Evolutionary conservation across 2,888 invertebrate species (phyloP).

Genomic region (Ceramica pisi): DNA sequence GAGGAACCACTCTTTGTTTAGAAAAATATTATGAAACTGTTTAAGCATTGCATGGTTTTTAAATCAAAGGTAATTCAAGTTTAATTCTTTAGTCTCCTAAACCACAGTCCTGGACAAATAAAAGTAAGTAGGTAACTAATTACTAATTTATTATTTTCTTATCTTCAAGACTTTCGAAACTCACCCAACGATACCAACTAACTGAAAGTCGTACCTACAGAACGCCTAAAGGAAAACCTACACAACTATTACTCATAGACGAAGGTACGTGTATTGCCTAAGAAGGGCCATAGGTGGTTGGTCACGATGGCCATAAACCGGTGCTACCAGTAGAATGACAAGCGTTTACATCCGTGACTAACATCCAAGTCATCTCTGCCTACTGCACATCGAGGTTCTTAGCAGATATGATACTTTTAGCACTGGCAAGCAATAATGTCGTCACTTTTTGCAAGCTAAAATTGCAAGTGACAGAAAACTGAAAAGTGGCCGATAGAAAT

Average conservation of each 20-base stretch:
- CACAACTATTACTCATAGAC: constrained; percentile 12
- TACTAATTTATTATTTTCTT: neutral
- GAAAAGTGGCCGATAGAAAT: neutral
- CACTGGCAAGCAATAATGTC: neutral
- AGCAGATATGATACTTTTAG: neutral
- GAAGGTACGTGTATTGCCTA: constrained; percentile 20
- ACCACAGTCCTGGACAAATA: neutral
- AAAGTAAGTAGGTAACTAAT: neutral
- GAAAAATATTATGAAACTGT: neutral
- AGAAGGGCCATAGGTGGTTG: constrained; percentile 47
- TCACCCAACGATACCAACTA: neutral
- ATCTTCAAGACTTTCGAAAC: neutral
- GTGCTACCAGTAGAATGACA: constrained; percentile 34
- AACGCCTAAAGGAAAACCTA: constrained; percentile 14
- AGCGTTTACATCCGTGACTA: constrained; percentile 31
- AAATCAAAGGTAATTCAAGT: neutral
- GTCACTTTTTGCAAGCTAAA: neutral
- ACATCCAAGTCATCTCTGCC: constrained; percentile 10
- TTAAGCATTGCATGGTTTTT: neutral
- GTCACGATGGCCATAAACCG: constrained; percentile 46
- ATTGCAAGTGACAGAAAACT: too few species aligned
- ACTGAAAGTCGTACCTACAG: neutral
- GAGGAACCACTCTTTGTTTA: constrained; percentile 1
- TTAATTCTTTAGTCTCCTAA: neutral
- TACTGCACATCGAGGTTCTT: constrained; percentile 16